Conservation (phyloP, 2,888 invertebrate genomes). For the Esperia sulphurella region DNA sequence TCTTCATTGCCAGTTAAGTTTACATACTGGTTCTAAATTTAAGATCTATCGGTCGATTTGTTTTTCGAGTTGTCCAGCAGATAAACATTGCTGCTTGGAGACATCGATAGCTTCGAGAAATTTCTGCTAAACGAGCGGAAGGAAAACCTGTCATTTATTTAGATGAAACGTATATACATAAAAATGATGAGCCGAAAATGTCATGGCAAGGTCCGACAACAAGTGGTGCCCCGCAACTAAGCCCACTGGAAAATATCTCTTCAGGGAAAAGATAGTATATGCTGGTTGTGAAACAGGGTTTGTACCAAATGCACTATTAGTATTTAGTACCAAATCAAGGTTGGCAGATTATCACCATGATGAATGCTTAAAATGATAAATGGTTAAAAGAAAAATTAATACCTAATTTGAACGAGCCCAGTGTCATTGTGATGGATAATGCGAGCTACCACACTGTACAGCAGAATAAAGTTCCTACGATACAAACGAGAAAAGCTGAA, state of each 20-base stretch:
- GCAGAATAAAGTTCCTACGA: background rate
- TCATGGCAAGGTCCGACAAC: constrained; percentile 11
- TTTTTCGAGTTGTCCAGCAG: constrained; percentile 19
- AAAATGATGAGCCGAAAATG: constrained; percentile 10
- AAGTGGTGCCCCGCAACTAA: background rate
- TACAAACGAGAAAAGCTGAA: background rate
- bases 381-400: constrained; percentile 3
- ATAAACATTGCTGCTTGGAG: constrained; percentile 22
- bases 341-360: constrained; percentile 17
- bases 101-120: constrained; percentile 17
- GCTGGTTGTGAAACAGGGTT: constrained; percentile 17
- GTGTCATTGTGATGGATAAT: constrained; percentile 6
- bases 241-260: constrained; percentile 10
- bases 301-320: constrained; percentile 15
- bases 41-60: no score
- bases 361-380: constrained; percentile 14
- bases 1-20: no score
- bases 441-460: constrained; percentile 2
- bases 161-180: constrained; percentile 13
- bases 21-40: no score
- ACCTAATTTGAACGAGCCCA: constrained; percentile 1
- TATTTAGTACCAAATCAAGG: constrained; percentile 19
- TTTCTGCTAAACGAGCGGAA: constrained; percentile 10
- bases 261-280: constrained; percentile 17
- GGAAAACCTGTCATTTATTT: constrained; percentile 6